These are phyloP conservation scores for Phrixothrix hirtus DNA, from an alignment of 2,888 invertebrate genomes.

Conservation along the genomic window DNA sequence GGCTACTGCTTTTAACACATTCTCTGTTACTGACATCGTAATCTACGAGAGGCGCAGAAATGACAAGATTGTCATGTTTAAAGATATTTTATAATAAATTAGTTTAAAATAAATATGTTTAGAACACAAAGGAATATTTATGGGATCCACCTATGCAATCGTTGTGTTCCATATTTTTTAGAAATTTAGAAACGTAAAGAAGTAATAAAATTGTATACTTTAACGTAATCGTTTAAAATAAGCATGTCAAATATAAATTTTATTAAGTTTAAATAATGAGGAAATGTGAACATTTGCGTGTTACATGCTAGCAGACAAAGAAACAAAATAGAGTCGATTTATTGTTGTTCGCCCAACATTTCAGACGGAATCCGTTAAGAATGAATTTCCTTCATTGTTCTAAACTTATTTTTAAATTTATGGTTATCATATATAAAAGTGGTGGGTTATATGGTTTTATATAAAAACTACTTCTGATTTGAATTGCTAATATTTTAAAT, in stretches of 20 bases:
- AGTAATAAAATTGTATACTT: constrained; percentile 22
- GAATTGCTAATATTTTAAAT: constrained; percentile 10
- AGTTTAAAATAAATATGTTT: background rate
- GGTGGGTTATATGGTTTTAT: constrained; percentile 9
- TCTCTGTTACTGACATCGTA: no score
- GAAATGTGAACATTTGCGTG: constrained; percentile 34
- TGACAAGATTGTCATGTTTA: no score
- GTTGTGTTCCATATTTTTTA: constrained; percentile 8
- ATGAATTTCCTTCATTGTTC: constrained; percentile 3
- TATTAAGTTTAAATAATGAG: constrained; percentile 35
- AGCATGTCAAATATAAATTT: constrained; percentile 36
- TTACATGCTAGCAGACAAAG: constrained; percentile 28
- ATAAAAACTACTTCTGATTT: constrained; percentile 4
- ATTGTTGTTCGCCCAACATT: constrained; percentile 24
- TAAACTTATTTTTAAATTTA: constrained; percentile 3
- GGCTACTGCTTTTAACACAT: no score
- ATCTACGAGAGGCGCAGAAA: no score
- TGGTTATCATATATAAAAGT: no score
- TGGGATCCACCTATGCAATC: no score
- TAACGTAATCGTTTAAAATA: constrained; percentile 29
- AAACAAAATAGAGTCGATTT: constrained; percentile 33
- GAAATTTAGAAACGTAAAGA: constrained; percentile 10
- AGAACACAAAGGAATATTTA: background rate
- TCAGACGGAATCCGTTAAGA: constrained; percentile 7
- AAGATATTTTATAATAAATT: background rate